phyloP scores from a whole-genome alignment of 1,140 invertebrate species.

The Hesperophylax magnus region DNA sequence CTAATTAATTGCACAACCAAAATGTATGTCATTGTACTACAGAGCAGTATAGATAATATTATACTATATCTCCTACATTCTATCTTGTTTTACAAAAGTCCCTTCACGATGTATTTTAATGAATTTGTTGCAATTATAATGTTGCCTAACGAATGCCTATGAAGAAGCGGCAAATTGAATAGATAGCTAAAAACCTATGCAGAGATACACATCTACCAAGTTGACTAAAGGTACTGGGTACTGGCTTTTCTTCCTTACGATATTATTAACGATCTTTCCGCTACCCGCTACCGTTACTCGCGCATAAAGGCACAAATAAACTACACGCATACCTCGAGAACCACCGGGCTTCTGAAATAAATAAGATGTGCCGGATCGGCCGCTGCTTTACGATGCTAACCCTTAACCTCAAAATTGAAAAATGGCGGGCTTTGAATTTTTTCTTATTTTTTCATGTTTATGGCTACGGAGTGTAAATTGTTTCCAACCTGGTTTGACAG shows the following conservation, averaged over 20 bases:
- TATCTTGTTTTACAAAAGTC: too few species aligned
- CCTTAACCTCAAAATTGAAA: constrained; percentile 26
- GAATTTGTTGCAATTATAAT: too few species aligned
- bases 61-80: too few species aligned
- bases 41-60: too few species aligned
- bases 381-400: constrained; percentile 28
- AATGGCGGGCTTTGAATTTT: not conserved
- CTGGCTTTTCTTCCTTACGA: constrained; percentile 22
- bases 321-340: not conserved
- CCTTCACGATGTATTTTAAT: too few species aligned
- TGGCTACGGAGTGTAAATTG: constrained; percentile 22
- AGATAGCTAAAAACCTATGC: too few species aligned
- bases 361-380: constrained; percentile 28
- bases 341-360: constrained; percentile 18
- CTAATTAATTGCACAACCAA: too few species aligned
- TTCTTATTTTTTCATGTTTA: constrained; percentile 23
- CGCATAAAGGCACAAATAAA: constrained; percentile 27
- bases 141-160: too few species aligned
- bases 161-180: too few species aligned
- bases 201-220: too few species aligned
- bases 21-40: too few species aligned
- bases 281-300: constrained; percentile 27
- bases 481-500: constrained; percentile 19
- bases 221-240: not conserved
- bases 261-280: constrained; percentile 20